Conservation (phyloP, 2,113 vertebrate genomes). For the Myotis brandtii region DNA sequence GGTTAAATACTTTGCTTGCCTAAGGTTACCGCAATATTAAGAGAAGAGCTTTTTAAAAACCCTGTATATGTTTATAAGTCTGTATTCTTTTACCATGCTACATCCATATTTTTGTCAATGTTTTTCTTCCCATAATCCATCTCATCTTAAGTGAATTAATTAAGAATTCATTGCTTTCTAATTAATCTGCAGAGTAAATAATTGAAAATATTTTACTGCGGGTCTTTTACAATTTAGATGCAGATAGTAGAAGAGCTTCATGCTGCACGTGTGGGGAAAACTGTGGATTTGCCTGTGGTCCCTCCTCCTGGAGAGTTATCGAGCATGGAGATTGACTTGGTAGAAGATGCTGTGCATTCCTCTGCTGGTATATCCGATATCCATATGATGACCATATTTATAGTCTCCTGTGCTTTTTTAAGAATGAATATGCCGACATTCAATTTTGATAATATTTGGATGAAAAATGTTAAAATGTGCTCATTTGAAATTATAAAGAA, state of each 20-base stretch:
- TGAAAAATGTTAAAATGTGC: conserved; percentile 17
- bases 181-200: conserved; percentile 38
- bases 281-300: conserved; percentile 86
- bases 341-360: conserved; percentile 85
- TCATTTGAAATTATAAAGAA: conserved; percentile 49
- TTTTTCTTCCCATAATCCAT: background rate
- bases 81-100: background rate
- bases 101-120: background rate
- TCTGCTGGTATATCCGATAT: conserved; percentile 82
- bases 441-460: conserved; percentile 22
- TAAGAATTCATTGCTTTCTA: conserved; percentile 51
- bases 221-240: conserved; percentile 85
- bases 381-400: background rate
- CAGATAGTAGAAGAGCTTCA: conserved; percentile 93
- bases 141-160: background rate
- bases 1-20: conserved; percentile 20
- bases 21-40: background rate
- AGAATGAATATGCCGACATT: background rate
- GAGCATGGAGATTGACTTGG: conserved; percentile 93
- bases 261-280: conserved; percentile 89
- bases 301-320: conserved; percentile 92
- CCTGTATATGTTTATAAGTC: background rate
- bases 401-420: background rate
- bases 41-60: conserved; percentile 19
- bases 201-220: background rate